Evolutionary conservation across 2,888 invertebrate species (phyloP).

Genomic region (Dusona sp.): DNA sequence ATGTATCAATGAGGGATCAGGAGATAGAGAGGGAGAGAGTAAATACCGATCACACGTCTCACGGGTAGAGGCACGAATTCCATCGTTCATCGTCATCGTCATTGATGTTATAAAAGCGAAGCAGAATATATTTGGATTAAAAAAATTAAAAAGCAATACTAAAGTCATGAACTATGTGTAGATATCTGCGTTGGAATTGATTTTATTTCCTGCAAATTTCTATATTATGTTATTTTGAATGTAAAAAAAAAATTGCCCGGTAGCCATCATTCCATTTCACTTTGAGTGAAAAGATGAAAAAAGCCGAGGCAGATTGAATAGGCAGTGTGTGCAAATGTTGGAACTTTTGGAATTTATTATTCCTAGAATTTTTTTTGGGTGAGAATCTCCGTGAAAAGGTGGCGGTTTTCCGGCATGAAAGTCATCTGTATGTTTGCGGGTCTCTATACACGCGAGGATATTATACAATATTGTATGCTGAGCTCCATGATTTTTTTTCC

Average conservation of each 20-base stretch:
- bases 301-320: neutral
- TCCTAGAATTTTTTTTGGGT: neutral
- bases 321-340: neutral
- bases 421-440: neutral
- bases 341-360: neutral
- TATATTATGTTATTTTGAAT: neutral
- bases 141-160: neutral
- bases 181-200: neutral
- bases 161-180: neutral
- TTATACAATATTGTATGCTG: neutral
- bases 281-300: neutral
- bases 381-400: neutral
- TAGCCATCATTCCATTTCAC: neutral
- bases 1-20: neutral
- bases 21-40: neutral
- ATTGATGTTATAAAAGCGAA: neutral
- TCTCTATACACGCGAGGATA: neutral
- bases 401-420: neutral
- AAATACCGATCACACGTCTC: neutral
- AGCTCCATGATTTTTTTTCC: constrained; percentile 1
- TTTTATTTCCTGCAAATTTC: neutral
- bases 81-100: neutral
- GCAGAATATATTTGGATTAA: neutral
- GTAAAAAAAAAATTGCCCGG: constrained; percentile 1
- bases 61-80: neutral